A percentile compares a stretch with the other conserved stretches of the same genome.
phyloP scores from a whole-genome alignment of 2,888 invertebrate genomes.

The Fragum fragum region DNA sequence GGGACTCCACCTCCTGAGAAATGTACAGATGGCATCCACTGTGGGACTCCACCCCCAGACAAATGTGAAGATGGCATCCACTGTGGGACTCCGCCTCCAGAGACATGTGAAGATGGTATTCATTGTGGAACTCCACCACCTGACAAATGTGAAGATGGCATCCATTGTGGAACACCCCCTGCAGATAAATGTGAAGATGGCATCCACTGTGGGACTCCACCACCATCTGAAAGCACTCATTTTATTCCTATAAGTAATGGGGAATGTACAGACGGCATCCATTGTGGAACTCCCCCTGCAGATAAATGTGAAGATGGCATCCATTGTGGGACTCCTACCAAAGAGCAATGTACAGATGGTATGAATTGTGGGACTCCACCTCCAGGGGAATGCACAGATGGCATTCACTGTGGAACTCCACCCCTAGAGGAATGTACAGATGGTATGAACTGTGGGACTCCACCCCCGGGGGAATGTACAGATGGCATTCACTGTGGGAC shows the following conservation, averaged over 20 bases:
- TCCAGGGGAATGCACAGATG: slow-evolving; percentile 54
- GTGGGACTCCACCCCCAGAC: slow-evolving; percentile 62
- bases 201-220: slow-evolving; percentile 63
- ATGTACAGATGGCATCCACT: slow-evolving; percentile 69
- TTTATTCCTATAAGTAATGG: slow-evolving; percentile 41
- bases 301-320: slow-evolving; percentile 46
- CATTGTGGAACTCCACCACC: slow-evolving; percentile 66
- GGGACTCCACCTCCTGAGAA: slow-evolving; percentile 50
- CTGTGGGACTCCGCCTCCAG: slow-evolving; percentile 60
- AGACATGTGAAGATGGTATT: slow-evolving; percentile 55
- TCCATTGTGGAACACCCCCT: slow-evolving; percentile 53
- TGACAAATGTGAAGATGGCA: slow-evolving; percentile 36
- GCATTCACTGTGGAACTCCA: slow-evolving; percentile 59
- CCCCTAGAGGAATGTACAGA: slow-evolving; percentile 59
- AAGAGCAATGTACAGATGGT: slow-evolving; percentile 60
- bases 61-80: slow-evolving; percentile 64
- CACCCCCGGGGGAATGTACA: slow-evolving; percentile 49
- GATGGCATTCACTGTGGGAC: slow-evolving; percentile 64
- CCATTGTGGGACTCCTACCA: slow-evolving; percentile 63
- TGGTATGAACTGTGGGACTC: slow-evolving; percentile 72
- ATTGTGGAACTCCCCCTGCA: slow-evolving; percentile 64
- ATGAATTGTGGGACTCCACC: slow-evolving; percentile 67
- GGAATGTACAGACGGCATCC: slow-evolving; percentile 61
- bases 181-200: slow-evolving; percentile 52
- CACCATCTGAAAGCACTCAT: slow-evolving; percentile 52